phyloP scores from a whole-genome alignment of 2,888 invertebrate species.

The Scaptomyza parva region DNA sequence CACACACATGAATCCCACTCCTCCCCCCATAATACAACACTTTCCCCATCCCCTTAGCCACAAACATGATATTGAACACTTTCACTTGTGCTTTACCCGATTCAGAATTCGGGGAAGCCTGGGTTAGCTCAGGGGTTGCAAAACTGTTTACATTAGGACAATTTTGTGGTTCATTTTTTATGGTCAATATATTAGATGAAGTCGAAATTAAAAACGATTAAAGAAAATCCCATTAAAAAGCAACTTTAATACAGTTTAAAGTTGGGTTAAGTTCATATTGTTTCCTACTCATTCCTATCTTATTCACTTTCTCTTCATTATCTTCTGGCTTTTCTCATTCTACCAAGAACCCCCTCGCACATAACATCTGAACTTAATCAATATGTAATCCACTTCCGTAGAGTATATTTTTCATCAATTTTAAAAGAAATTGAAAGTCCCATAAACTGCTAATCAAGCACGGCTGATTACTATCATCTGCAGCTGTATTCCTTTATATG shows the following conservation, averaged over 20 bases:
- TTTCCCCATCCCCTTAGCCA: background rate
- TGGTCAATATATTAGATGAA: conserved; percentile 14
- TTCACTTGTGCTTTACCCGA: conserved; percentile 36
- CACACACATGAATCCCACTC: background rate
- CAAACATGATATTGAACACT: conserved; percentile 18
- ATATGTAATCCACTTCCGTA: conserved; percentile 9
- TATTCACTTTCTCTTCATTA: no score
- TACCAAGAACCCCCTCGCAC: background rate
- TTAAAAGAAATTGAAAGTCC: background rate
- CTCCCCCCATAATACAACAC: background rate
- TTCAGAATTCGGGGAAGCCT: no score
- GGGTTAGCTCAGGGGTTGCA: conserved; percentile 38
- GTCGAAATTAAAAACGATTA: conserved; percentile 15
- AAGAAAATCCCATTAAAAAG: background rate
- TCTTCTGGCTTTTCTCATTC: background rate
- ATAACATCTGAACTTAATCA: background rate
- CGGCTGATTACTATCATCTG: conserved; percentile 30
- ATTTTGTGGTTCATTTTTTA: conserved; percentile 18
- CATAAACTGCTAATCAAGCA: conserved; percentile 9
- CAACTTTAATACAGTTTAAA: background rate
- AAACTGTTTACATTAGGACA: conserved; percentile 16
- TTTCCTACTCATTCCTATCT: background rate
- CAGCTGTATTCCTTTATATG: conserved; percentile 29
- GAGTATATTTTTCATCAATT: conserved; percentile 24
- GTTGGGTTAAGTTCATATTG: no score